These are phyloP conservation scores for Laticauda laticaudata DNA, from an alignment of 2,113 vertebrate genomes.

Conservation along the genomic window DNA sequence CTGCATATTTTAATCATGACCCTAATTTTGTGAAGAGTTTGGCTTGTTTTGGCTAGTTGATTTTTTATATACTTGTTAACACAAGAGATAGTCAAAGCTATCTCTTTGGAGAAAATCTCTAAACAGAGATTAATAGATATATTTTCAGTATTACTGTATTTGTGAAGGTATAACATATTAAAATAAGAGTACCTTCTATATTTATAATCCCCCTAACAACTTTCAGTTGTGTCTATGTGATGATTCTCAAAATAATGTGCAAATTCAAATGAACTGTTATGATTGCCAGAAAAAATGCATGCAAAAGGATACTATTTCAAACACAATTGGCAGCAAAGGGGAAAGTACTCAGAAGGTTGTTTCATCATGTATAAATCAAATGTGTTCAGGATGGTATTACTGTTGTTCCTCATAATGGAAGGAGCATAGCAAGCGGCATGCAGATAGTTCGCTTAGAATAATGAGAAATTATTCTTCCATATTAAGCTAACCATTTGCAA, in stretches of 20 bases:
- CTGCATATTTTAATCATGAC: not conserved
- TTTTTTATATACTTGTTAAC: not conserved
- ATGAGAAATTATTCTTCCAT: not conserved
- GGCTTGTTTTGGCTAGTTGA: not conserved
- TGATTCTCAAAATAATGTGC: not conserved
- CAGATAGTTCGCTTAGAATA: conserved; percentile 1
- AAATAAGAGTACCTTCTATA: not conserved
- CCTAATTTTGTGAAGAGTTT: not conserved
- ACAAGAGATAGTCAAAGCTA: not conserved
- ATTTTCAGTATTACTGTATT: not conserved
- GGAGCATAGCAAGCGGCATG: conserved; percentile 1
- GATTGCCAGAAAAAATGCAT: conserved; percentile 66
- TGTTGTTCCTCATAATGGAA: conserved; percentile 10
- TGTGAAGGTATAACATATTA: not conserved
- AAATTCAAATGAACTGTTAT: conserved; percentile 42
- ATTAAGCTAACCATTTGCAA: not conserved
- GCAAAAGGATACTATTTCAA: conserved; percentile 62
- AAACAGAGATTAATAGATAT: not conserved
- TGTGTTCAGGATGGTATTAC: not conserved
- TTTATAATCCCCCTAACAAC: not conserved
- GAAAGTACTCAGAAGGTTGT: conserved; percentile 11
- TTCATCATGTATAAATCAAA: conserved; percentile 23
- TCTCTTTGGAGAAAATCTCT: too few species aligned
- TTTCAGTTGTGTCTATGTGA: not conserved
- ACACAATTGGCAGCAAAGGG: conserved; percentile 6